Evolutionary conservation across 2,888 invertebrate genomes (phyloP).

Genomic region (Leucoma salicis): DNA sequence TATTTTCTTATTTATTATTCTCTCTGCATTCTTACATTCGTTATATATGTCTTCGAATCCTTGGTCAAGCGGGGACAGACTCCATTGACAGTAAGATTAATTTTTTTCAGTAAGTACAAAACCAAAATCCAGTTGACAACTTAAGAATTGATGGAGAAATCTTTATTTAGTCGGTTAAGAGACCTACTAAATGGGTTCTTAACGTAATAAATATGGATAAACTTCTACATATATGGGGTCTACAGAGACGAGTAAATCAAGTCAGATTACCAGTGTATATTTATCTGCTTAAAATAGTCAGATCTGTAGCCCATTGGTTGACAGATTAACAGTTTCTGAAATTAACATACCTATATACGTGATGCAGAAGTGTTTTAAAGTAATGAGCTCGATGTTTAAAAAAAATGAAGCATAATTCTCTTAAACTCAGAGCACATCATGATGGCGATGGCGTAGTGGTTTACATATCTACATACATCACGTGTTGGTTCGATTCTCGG

Average conservation of each 20-base stretch:
- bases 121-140: not conserved
- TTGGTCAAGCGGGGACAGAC: no score
- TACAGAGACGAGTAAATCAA: conserved; percentile 44
- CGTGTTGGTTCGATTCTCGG: no score
- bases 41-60: no score
- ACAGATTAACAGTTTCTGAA: not conserved
- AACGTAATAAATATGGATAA: conserved; percentile 45
- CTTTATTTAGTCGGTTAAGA: not conserved
- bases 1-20: no score
- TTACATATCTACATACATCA: no score
- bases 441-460: no score
- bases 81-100: no score
- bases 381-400: no score
- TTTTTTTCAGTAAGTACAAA: not conserved
- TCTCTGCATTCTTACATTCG: no score
- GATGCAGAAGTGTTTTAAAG: no score
- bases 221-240: conserved; percentile 23
- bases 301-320: not conserved
- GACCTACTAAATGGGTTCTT: conserved; percentile 17
- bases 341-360: not conserved
- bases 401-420: no score
- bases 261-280: conserved; percentile 41
- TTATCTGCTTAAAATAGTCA: conserved; percentile 15
- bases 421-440: no score
- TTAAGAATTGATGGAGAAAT: not conserved